phyloP scores from a whole-genome alignment of 64 coral and sea anemone genomes.

The Pocillopora verrucosa region DNA sequence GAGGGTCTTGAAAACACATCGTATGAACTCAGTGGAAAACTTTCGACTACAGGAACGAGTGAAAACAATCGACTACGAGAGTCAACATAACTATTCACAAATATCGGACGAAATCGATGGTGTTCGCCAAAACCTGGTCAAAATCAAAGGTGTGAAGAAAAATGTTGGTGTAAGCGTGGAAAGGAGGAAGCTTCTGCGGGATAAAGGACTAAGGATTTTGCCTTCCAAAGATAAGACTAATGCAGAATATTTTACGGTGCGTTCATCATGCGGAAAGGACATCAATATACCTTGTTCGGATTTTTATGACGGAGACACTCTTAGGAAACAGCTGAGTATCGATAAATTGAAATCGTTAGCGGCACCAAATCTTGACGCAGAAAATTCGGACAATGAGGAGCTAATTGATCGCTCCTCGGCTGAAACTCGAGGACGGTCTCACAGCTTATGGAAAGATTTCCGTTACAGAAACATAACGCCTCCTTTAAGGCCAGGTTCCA shows the following conservation, averaged over 20 bases:
- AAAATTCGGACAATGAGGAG: constrained; percentile 24
- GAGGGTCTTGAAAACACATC: constrained; percentile 70
- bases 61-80: constrained; percentile 66
- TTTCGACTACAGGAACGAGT: constrained; percentile 76
- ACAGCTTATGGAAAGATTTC: constrained; percentile 33
- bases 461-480: constrained; percentile 64
- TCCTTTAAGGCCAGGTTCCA: constrained; percentile 55
- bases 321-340: constrained; percentile 49
- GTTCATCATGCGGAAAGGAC: constrained; percentile 51
- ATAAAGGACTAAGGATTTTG: constrained; percentile 68
- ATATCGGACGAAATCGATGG: constrained; percentile 92
- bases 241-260: constrained; percentile 38
- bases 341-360: neutral
- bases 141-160: constrained; percentile 74
- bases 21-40: constrained; percentile 68
- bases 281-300: constrained; percentile 49
- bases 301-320: constrained; percentile 58
- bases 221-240: constrained; percentile 15
- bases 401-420: neutral
- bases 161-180: constrained; percentile 69
- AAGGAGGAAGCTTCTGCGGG: constrained; percentile 69
- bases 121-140: constrained; percentile 74
- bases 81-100: constrained; percentile 64
- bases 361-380: neutral
- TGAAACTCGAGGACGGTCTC: neutral